Conservation (phyloP, 2,113 vertebrate species). For the Oceanodroma tethys region DNA sequence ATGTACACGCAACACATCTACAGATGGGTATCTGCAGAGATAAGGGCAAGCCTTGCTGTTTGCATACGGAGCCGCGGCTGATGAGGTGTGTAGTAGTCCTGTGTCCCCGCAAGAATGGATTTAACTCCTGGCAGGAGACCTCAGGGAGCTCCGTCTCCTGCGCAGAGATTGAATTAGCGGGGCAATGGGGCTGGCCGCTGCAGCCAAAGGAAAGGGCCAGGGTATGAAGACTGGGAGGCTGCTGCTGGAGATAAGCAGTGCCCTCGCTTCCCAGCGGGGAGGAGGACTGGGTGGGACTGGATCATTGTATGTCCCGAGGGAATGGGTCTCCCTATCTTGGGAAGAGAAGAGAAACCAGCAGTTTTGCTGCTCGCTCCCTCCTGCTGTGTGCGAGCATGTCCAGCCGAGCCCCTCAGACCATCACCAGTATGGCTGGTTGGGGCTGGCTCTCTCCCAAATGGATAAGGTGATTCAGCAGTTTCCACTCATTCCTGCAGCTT, state of each 20-base stretch:
- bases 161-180: not conserved
- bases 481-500: not conserved
- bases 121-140: not conserved
- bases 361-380: not conserved
- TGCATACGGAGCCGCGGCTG: not conserved
- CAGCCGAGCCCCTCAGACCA: not conserved
- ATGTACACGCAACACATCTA: not conserved
- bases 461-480: not conserved
- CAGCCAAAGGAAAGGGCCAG: not conserved
- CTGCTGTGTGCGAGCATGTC: not conserved
- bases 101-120: not conserved
- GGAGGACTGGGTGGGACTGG: not conserved
- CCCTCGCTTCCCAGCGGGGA: fast-evolving
- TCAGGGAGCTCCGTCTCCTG: not conserved
- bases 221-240: not conserved
- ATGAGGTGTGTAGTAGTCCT: not conserved
- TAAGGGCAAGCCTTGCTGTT: not conserved
- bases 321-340: not conserved
- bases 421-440: fast-evolving
- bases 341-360: not conserved
- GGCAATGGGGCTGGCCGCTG: not conserved
- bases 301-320: not conserved
- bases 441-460: not conserved
- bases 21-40: not conserved
- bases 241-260: not conserved